Evolutionary conservation across 2,888 invertebrate species (phyloP).

Genomic region (Aphidius colemani): DNA sequence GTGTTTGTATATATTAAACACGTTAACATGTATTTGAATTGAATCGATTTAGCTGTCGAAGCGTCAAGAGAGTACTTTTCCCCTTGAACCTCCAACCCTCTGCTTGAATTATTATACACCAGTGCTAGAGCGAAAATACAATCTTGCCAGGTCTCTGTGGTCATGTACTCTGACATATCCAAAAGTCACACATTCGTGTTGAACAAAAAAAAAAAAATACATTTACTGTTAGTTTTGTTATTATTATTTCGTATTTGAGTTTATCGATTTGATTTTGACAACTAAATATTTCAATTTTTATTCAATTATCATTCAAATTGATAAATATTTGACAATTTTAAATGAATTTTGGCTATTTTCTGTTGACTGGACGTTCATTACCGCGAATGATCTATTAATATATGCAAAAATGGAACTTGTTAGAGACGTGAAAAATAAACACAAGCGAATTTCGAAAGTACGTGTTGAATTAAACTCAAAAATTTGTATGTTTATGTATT

Average conservation of each 20-base stretch:
- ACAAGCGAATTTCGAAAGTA: conserved; percentile 16
- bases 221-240: too few species aligned
- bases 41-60: conserved; percentile 36
- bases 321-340: too few species aligned
- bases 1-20: conserved; percentile 12
- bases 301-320: too few species aligned
- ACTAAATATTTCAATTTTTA: too few species aligned
- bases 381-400: not conserved
- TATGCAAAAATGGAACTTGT: not conserved
- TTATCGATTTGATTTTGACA: too few species aligned
- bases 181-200: too few species aligned
- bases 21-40: conserved; percentile 30
- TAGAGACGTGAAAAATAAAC: conserved; percentile 21
- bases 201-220: too few species aligned
- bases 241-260: too few species aligned
- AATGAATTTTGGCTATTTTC: too few species aligned
- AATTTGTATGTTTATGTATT: conserved; percentile 13
- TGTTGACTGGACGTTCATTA: too few species aligned
- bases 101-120: conserved; percentile 31
- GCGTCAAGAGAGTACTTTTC: conserved; percentile 19
- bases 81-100: not conserved
- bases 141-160: too few species aligned
- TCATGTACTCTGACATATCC: too few species aligned
- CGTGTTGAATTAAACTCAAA: conserved; percentile 27
- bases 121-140: conserved; percentile 26